A percentile compares a stretch with the other conserved stretches of the same genome.
phyloP scores from a whole-genome alignment of 2,888 invertebrate genomes.

The Blomia tropicalis region DNA sequence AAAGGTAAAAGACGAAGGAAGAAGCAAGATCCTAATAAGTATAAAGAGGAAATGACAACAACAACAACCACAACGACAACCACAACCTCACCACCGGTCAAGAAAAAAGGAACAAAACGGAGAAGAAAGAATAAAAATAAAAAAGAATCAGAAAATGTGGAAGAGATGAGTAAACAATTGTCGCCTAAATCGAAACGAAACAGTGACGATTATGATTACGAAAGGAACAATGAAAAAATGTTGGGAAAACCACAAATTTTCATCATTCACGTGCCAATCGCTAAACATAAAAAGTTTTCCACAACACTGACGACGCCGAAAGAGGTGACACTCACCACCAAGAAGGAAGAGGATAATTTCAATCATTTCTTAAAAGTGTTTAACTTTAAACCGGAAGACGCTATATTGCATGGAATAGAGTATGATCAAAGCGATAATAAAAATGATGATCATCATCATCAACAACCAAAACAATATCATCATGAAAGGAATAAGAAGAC shows the following conservation, averaged over 20 bases:
- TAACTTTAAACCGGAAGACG: slow-evolving; percentile 5
- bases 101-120: background rate
- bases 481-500: background rate
- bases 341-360: slow-evolving; percentile 10
- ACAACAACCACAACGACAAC: background rate
- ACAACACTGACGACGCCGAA: background rate
- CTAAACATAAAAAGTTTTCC: background rate
- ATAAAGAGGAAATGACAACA: background rate
- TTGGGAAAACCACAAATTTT: background rate
- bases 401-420: background rate
- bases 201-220: background rate
- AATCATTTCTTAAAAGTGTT: background rate
- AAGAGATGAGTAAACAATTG: background rate
- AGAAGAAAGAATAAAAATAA: background rate
- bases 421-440: background rate
- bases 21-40: background rate
- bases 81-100: background rate
- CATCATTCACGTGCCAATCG: slow-evolving; percentile 11
- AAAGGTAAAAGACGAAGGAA: background rate
- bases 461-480: too few species aligned
- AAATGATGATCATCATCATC: background rate
- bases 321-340: background rate
- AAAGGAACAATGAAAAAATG: background rate
- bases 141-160: background rate
- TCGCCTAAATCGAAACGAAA: background rate